Conservation (phyloP, 1,140 invertebrate species). For the Acyrthosiphon pisum region DNA sequence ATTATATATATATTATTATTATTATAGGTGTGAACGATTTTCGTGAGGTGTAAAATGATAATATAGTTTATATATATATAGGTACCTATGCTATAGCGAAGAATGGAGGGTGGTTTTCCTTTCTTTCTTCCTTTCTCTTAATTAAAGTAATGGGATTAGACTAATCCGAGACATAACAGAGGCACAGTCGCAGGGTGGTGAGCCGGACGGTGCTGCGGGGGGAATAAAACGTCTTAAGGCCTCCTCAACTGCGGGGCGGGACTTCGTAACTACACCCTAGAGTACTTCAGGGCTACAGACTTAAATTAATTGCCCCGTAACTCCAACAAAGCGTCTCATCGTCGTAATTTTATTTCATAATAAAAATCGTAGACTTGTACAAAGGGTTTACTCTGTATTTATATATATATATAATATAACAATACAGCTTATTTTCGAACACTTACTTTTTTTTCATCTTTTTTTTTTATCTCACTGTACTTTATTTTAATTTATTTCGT, state of each 20-base stretch:
- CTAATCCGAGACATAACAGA: constrained; percentile 44
- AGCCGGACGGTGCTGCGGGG: neutral
- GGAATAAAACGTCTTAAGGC: constrained; percentile 54
- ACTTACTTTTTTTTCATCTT: constrained; percentile 18
- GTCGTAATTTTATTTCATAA: constrained; percentile 57
- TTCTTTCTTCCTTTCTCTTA: constrained; percentile 47
- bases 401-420: neutral
- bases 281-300: constrained; percentile 53
- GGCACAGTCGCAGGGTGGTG: neutral
- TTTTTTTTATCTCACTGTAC: neutral
- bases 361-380: constrained; percentile 53
- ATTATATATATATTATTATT: neutral
- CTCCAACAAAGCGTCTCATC: constrained; percentile 56
- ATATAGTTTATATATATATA: constrained; percentile 16
- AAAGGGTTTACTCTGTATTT: constrained; percentile 27
- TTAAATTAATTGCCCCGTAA: constrained; percentile 57
- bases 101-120: neutral
- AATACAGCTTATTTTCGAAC: neutral
- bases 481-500: constrained; percentile 49
- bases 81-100: neutral
- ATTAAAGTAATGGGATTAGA: constrained; percentile 57
- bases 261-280: constrained; percentile 50
- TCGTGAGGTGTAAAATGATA: neutral
- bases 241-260: constrained; percentile 39
- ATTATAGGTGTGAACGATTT: constrained; percentile 26